Base-by-base conservation (phyloP, 2,797 vertebrate species). In the Gallinago nigripennis region DNA sequence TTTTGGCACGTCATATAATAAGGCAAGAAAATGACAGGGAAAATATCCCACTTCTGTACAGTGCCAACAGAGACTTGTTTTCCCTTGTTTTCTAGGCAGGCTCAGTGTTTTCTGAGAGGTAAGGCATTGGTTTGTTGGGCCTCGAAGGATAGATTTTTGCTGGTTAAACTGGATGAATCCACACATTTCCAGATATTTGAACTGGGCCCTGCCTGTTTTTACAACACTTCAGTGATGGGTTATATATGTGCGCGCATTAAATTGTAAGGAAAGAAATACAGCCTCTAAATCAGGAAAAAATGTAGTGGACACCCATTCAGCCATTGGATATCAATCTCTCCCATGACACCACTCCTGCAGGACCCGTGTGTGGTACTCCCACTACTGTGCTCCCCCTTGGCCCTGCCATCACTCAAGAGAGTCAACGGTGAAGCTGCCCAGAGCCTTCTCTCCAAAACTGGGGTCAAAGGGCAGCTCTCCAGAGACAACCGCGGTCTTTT, bases 1-100 rank as follows among this genome's bases (percentile, higher is more conserved):
- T 94, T 94, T 91, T 91, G 82, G 69, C 72, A 88, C 3, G 2
- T 82, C 20, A 39, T 61, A 65, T 53, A 88, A 92, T 35, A 63
- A 93, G 69, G 79, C 39, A 94, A 65, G 83, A 80, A 96, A 94
- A 95, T 75, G 20, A 46, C 45, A 71, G 37, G 23, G 69, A 48
- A 92, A 95, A 78, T 69, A 90, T 82, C 64, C 76, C 45, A 58
- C 31, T 94, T 92, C 69, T 31, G 19, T 72, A 41, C 11, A 11
- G 23, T 85, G 68, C 68, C 78, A 82, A 30, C 30, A 94, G 37
- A 93, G 68, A n/a, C 2, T 14, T 25, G 4, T 72, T 93, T 93
- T 37, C 28, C 20, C 51, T 66, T 85, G 23, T 82, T 93, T 82
- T 85, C 71, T 18, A 72, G 83, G 19, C 46, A 85, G 64, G 71